Base-by-base conservation (phyloP, 2,888 invertebrate genomes). In the Cremastobaeus sp. region DNA sequence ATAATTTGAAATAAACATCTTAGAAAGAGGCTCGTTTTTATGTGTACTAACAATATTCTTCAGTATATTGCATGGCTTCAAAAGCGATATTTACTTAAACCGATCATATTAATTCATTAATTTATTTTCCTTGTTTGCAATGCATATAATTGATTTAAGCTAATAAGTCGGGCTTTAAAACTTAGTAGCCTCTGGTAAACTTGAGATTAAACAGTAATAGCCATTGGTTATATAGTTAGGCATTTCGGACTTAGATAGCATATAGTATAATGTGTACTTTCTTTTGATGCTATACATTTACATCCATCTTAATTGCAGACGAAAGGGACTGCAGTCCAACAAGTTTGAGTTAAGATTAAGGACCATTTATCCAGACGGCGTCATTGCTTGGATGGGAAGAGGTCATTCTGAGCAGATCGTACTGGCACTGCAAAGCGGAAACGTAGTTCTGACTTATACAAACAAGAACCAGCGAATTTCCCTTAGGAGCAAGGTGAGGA, bases 351-450 rank as follows among this genome's bases (percentile, higher is more conserved):
- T 88, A 43, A 81, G 83, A 66, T 69, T 88, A 72, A 83, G 86
- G 50, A 87, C 87, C 8, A 83, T 81, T 25, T 82, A 86, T 78
- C 74, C 85, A 15, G 85, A 85, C 32, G 88, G 88, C 17, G 79
- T 88, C 54, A 85, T 88, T 45, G 87, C 86, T 1, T 88, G 88
- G 87, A 81, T 87, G 57, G 88, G 88, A 66, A 80, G 85, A 74
- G 86, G 86, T 15, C 86, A 86, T 62, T 72, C 82, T 30, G 86
- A 88, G 64, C 85, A 87, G 43, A 80, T 88, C 48, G 78, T 81
- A 37, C 73, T 88, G 20, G 83, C 84, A 8, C 76, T 88, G 54
- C 84, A 84, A 59, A 85, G 77, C n/a, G 87, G 87, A 25, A 83
- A 85, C 76, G 84, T 87, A 52, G 78, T 86, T 0, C 82, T 88